Evolutionary conservation across 2,113 vertebrate species (phyloP), one percentile per base, ranked within the genome.

Genomic region (Delphinapterus leucas): DNA sequence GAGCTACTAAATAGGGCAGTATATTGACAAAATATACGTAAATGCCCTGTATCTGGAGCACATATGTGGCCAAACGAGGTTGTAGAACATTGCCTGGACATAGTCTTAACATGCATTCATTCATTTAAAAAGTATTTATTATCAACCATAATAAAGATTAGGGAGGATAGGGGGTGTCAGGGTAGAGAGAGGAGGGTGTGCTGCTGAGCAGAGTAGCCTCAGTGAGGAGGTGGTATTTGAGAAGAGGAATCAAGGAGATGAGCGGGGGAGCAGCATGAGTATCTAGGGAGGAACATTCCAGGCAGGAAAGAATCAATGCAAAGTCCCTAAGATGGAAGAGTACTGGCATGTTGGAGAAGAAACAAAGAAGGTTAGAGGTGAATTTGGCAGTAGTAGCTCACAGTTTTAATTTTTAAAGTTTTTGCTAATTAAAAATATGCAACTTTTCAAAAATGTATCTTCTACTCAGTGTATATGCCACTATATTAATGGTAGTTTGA

Each of bases 141-240:
- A 49, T 77, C 17, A 33, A 33, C 47, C 33, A 33, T 31, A 77
- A 53, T 53, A 53, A 53, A 53, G 8, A 26, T 5, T 15, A 63
- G 55, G n/a, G 47, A 67, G 23, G 26, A n/a, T 3, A 17, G 28
- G 33, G 33, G 53, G 47, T 58, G 4, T 44, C 28, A 49, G 10
- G 41, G 49, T 58, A 8, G 1, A 36, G 1, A 38, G 28, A 33
- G 7, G 25, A 63, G 15, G 4, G 2, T 10, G 25, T 11, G 3
- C 26, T 15, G 25, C 44, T 18, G 25, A 11, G 21, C 9, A 58
- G 10, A 47, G 13, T 7, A 87, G 17, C 33, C 6, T 67, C 58
- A 5, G 20, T 41, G 79, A 84, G 44, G 33, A 93, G 70, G 60
- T 28, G 18, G 6, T 47, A 14, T 31, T 70, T 17, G 3, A 83